Percentiles rank a stretch among this genome's conserved stretches.
Conservation (phyloP, 1,140 invertebrate genomes). For the Oryctes rhinoceros region DNA sequence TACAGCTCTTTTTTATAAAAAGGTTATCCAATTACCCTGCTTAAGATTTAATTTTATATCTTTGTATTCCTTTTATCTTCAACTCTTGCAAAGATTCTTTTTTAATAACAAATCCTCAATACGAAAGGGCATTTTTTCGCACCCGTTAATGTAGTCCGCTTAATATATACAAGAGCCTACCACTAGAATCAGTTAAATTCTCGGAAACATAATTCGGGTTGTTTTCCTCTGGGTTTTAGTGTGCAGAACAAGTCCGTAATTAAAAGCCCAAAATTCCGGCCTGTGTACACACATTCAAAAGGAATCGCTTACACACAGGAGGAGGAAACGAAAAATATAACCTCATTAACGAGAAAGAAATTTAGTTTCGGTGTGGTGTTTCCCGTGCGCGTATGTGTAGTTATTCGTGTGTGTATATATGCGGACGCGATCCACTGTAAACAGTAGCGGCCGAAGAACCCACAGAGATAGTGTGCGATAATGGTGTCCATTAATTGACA, state of each 20-base stretch:
- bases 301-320: slow-evolving; percentile 27
- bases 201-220: slow-evolving; percentile 33
- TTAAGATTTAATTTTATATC: too few species aligned
- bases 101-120: too few species aligned
- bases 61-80: too few species aligned
- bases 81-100: too few species aligned
- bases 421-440: slow-evolving; percentile 25
- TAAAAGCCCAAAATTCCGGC: slow-evolving; percentile 32
- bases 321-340: slow-evolving; percentile 32
- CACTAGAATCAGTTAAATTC: slow-evolving; percentile 25
- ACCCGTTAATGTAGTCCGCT: too few species aligned
- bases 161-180: background rate
- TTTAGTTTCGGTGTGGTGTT: slow-evolving; percentile 20
- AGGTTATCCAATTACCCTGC: too few species aligned
- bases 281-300: slow-evolving; percentile 31
- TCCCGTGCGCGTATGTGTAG: slow-evolving; percentile 6
- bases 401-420: background rate
- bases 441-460: slow-evolving; percentile 15
- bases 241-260: slow-evolving; percentile 24
- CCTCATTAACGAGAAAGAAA: slow-evolving; percentile 32
- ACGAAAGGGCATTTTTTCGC: too few species aligned
- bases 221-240: slow-evolving; percentile 9
- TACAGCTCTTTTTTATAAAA: too few species aligned
- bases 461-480: slow-evolving; percentile 31
- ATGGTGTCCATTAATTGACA: slow-evolving; percentile 39